These are phyloP conservation scores for Aythya baeri DNA, from an alignment of 2,113 vertebrate genomes.

Conservation along the genomic window DNA sequence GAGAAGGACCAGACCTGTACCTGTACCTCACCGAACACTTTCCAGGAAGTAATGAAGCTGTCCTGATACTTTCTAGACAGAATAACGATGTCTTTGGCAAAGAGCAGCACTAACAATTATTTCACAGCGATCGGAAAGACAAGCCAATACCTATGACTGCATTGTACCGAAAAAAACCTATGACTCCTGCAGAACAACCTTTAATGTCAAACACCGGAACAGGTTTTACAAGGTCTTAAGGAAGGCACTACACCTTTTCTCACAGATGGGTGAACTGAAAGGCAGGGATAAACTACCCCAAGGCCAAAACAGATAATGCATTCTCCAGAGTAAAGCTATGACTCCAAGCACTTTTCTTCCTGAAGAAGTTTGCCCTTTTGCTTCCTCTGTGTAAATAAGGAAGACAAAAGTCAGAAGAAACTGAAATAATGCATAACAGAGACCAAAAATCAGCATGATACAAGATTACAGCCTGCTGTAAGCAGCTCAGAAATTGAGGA, in stretches of 20 bases:
- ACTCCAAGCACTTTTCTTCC: background rate
- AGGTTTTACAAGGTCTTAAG: constrained; percentile 32
- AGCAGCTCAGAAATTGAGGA: constrained; percentile 36
- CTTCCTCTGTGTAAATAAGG: constrained; percentile 14
- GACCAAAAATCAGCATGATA: constrained; percentile 32
- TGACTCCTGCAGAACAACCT: constrained; percentile 9
- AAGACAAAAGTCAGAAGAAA: constrained; percentile 39
- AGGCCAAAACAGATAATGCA: background rate
- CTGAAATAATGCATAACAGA: constrained; percentile 48
- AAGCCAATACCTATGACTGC: background rate
- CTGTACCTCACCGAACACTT: background rate
- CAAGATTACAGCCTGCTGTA: constrained; percentile 17
- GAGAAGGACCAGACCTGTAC: constrained; percentile 18
- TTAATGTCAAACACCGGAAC: background rate
- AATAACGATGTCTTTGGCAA: constrained; percentile 13
- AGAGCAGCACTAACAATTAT: background rate
- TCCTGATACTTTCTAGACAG: constrained; percentile 28
- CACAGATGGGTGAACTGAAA: background rate
- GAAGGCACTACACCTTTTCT: background rate
- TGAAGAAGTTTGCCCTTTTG: constrained; percentile 10
- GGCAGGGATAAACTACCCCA: background rate
- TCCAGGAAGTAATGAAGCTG: constrained; percentile 26
- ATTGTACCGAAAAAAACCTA: background rate
- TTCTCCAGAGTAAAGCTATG: background rate
- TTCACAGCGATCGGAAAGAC: constrained; percentile 20